Conservation (phyloP, 1,140 invertebrate genomes). For the Magallana ariakensis region DNA sequence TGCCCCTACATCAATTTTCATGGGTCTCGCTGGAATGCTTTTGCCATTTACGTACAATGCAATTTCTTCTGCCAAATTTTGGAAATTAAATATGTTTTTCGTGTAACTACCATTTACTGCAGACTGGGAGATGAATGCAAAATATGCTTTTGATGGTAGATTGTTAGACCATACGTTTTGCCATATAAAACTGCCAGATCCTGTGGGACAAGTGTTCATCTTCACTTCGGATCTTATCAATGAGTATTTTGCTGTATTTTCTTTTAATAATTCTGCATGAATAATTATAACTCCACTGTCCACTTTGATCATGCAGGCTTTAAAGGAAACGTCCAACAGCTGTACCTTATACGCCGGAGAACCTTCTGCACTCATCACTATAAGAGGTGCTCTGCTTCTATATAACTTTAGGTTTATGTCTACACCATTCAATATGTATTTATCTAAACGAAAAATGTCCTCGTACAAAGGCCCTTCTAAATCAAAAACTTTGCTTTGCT, state of each 20-base stretch:
- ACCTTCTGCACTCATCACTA: slow-evolving; percentile 43
- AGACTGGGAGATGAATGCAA: slow-evolving; percentile 29
- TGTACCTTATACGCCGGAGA: slow-evolving; percentile 42
- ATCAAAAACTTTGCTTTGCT: slow-evolving; percentile 38
- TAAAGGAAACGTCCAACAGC: neutral
- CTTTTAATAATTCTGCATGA: slow-evolving; percentile 45
- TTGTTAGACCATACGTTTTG: slow-evolving; percentile 47
- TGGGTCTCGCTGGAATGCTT: slow-evolving; percentile 35
- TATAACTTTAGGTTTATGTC: slow-evolving; percentile 51
- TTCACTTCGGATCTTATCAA: slow-evolving; percentile 42
- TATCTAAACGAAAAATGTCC: slow-evolving; percentile 47
- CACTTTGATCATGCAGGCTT: slow-evolving; percentile 47
- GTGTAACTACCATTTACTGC: slow-evolving; percentile 44
- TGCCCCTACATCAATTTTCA: slow-evolving; percentile 41
- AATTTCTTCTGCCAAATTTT: slow-evolving; percentile 24
- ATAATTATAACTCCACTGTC: slow-evolving; percentile 44
- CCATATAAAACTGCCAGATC: slow-evolving; percentile 43
- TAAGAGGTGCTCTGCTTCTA: slow-evolving; percentile 39
- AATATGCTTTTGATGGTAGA: slow-evolving; percentile 42
- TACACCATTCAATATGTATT: slow-evolving; percentile 51
- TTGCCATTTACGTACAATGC: slow-evolving; percentile 43
- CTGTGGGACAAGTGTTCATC: slow-evolving; percentile 39
- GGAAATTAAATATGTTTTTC: slow-evolving; percentile 49
- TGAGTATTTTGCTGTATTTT: slow-evolving; percentile 22
- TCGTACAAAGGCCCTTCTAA: slow-evolving; percentile 52